phyloP scores from a whole-genome alignment of 2,888 invertebrate species.

The Xestobium rufovillosum region DNA sequence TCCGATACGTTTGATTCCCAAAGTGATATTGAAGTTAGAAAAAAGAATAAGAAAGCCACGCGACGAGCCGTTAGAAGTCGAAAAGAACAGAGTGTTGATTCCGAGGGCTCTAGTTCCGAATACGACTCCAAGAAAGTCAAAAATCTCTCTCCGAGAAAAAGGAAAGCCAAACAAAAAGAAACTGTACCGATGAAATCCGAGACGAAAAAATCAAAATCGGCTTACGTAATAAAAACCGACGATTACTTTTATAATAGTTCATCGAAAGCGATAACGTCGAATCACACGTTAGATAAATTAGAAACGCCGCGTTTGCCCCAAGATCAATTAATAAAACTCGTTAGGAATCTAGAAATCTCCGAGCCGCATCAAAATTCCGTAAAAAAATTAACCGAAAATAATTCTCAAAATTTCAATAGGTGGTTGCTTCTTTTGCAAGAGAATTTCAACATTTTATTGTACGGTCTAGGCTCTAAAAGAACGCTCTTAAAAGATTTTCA shows the following conservation, averaged over 20 bases:
- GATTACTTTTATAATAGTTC: constrained; percentile 61
- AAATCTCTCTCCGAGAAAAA: no score
- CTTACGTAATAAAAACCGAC: constrained; percentile 57
- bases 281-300: constrained; percentile 68
- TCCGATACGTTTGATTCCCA: no score
- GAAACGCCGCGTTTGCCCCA: constrained; percentile 65
- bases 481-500: constrained; percentile 70
- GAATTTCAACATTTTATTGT: constrained; percentile 77
- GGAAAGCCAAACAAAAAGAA: no score
- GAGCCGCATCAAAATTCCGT: constrained; percentile 54
- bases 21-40: constrained; percentile 31
- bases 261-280: constrained; percentile 63
- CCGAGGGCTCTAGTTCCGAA: no score
- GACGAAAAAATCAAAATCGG: background rate
- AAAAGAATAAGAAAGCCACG: constrained; percentile 3
- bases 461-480: constrained; percentile 88
- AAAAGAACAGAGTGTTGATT: constrained; percentile 8
- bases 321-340: constrained; percentile 53
- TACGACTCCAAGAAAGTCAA: no score
- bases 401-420: constrained; percentile 55
- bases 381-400: constrained; percentile 48
- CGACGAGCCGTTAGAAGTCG: constrained; percentile 4
- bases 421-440: constrained; percentile 72
- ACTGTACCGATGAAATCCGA: no score
- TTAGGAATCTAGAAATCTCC: constrained; percentile 34